These are phyloP conservation scores for Drosophila gaucha DNA, from an alignment of 2,888 invertebrate genomes.

Conservation along the genomic window DNA sequence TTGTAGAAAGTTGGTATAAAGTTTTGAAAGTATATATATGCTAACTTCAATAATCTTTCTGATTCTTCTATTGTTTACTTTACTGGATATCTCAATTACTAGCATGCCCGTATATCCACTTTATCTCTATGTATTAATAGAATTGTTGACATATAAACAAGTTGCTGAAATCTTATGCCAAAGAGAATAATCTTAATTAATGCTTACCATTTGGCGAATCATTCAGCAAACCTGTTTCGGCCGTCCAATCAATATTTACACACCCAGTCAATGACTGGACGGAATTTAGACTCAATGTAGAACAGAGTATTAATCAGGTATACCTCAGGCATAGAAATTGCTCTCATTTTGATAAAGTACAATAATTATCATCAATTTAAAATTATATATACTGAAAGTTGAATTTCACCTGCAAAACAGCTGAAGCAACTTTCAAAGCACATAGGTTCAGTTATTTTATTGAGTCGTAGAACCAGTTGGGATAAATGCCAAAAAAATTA, in stretches of 20 bases:
- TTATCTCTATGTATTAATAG: constrained; percentile 11
- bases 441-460: constrained; percentile 26
- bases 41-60: no score
- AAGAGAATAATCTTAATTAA: constrained; percentile 35
- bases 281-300: constrained; percentile 30
- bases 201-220: constrained; percentile 28
- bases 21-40: no score
- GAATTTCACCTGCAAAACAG: constrained; percentile 38
- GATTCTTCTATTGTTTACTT: not conserved
- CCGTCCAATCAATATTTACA: constrained; percentile 27
- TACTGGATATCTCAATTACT: not conserved
- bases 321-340: constrained; percentile 17
- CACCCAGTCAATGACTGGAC: constrained; percentile 43
- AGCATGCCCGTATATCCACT: not conserved
- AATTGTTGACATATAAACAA: constrained; percentile 53
- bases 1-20: no score
- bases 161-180: constrained; percentile 15
- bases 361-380: not conserved
- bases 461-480: constrained; percentile 48
- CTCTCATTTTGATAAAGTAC: not conserved
- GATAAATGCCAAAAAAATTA: constrained; percentile 26
- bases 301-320: constrained; percentile 21
- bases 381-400: constrained; percentile 1
- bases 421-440: constrained; percentile 45
- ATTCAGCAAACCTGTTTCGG: constrained; percentile 42